Evolutionary conservation across 2,797 vertebrate genomes (phyloP), one percentile per base, ranked within the genome.

Genomic region (Hylomyscus alleni): DNA sequence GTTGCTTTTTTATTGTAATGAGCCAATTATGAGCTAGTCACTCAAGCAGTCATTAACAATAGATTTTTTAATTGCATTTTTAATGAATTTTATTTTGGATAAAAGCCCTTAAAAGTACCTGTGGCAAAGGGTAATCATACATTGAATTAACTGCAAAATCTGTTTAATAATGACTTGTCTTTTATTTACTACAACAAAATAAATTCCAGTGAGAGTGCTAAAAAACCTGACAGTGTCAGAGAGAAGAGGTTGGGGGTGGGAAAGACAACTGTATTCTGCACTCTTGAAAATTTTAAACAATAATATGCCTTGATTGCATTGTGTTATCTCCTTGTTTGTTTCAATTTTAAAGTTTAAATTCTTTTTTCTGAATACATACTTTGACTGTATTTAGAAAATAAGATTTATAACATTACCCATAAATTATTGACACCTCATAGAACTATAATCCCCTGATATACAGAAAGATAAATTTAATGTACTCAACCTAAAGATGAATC

Each of bases 1-100:
- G 97, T 97, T 97, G 97, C 97, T 98, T 98, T 98, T 97, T 97
- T 95, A 97, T 97, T 97, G 90, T 97, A 98, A 97, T 97, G 97
- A 98, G 96, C 93, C 95, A 98, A 98, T 98, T 98, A 98, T 95
- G 91, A 98, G 95, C 87, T 93, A 98, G 97, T 98, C 97, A 97
- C 96, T 98, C 98, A 98, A 95, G 93, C 95, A 95, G 96, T 97
- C 94, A 98, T 98, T 97, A 98, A 98, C 97, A 98, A 98, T 98
- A 97, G 97, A 98, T 98, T 98, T 97, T 97, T 97, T 83, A 98
- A 98, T 98, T 97, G 97, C 96, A 98, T 97, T 98, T 98, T 98
- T 96, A 98, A 98, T 98, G 94, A 98, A 97, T 96, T 96, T 90
- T 96, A 97, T 98, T 98, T 98, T 97, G 95, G 94, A 96, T 97